These are phyloP conservation scores for Eulemur rubriventer DNA, from an alignment of 2,797 vertebrate genomes.

Conservation along the genomic window DNA sequence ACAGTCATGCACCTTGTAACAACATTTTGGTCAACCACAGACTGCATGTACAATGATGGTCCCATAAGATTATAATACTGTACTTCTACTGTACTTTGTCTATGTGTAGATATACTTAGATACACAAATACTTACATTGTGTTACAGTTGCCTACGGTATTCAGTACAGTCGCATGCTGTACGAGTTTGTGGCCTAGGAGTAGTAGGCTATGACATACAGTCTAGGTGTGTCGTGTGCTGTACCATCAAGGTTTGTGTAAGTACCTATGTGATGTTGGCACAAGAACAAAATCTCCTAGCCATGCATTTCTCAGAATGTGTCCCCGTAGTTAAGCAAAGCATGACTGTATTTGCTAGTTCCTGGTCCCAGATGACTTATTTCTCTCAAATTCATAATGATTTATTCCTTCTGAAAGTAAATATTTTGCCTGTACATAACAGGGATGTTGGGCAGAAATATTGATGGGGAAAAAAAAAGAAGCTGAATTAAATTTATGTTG, in stretches of 20 bases:
- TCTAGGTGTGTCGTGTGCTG: neutral
- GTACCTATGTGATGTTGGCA: neutral
- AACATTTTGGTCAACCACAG: neutral
- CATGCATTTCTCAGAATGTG: neutral
- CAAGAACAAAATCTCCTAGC: neutral
- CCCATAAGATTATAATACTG: neutral
- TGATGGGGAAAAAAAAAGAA: neutral
- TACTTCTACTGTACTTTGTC: neutral
- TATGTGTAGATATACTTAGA: neutral
- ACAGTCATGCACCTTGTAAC: neutral
- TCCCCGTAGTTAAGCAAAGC: neutral
- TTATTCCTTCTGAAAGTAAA: constrained; percentile 56
- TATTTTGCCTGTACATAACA: constrained; percentile 25
- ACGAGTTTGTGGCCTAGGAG: neutral
- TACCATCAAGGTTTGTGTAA: neutral
- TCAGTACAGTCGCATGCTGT: neutral
- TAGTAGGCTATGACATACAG: neutral
- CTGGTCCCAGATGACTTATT: neutral
- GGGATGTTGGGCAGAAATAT: constrained; percentile 26
- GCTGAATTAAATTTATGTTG: constrained; percentile 34
- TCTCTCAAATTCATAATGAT: constrained; percentile 49
- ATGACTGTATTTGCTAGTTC: neutral
- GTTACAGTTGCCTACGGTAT: neutral
- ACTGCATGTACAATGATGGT: neutral
- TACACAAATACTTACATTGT: neutral